Evolutionary conservation across 2,888 invertebrate species (phyloP), one percentile per base, ranked within the genome.

Genomic region (Xanthorhoe designata): DNA sequence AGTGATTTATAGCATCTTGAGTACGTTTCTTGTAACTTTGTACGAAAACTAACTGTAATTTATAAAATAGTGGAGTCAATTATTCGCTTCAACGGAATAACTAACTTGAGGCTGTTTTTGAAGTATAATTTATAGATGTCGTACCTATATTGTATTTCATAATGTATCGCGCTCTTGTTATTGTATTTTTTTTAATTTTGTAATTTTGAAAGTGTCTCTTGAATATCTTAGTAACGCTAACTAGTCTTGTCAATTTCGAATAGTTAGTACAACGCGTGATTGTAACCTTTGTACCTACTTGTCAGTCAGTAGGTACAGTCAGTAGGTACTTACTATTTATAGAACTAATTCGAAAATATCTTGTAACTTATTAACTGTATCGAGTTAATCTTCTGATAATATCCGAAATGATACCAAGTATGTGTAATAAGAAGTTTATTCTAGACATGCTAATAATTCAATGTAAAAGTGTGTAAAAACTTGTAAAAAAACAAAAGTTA

Each of bases 1-100:
- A 38, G 35, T 35, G 35, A 35, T 35, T 9, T 35, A n/a, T 35
- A 9, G 9, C 10, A 35, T 35, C 10, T 9, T 9, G 10, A 8
- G 38, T 42, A 38, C 35, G 8, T 38, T 38, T 42, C 38, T 42
- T 42, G 38, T 42, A 13, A 42, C 38, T 13, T 6, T 54, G 42
- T 10, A 55, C 19, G 51, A 24, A 45, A 24, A 29, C 45, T 53
- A 52, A 60, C n/a, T 55, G 19, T 45, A 55, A 51, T 13, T 55
- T 45, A 19, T 55, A 45, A 53, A 38, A 57, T 47, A 57, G 45
- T 57, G n/a, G 47, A 45, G 57, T 63, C 65, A 55, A 63, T 61
- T 58, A 64, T 55, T 59, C 45, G 24, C 54, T 62, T 55, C 51
- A 61, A 65, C 24, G 60, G 42, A 57, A 56, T 55, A 53, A 57